Evolutionary conservation across 2,888 invertebrate species (phyloP), one percentile per base, ranked within the genome.

Genomic region (Lathronympha strigana): DNA sequence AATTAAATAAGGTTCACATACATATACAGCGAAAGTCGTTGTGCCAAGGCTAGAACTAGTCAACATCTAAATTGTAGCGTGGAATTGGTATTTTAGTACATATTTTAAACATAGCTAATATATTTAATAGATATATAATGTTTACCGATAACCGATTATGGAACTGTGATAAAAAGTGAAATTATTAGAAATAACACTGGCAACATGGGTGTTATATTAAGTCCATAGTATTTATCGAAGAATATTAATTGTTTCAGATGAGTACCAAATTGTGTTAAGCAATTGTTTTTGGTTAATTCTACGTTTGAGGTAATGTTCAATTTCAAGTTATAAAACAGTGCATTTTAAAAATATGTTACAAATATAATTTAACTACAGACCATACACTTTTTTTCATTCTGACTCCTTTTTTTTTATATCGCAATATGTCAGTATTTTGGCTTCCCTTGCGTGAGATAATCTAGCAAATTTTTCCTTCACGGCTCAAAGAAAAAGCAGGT

Each of bases 131-230:
- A 49, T 49, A 15, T 53, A 53, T 5, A 28, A 21, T 53, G 8
- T 33, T 11, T 23, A 47, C 23, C n/a, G 23, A n/a, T 13, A 40
- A 63, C 49, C 15, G 31, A 40, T 57, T 50, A 57, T 33, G 40
- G 40, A 40, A 61, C 61, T 66, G 66, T 61, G 60, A 66, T 66
- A 61, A 54, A 63, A 61, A 61, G 66, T 54, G 60, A 61, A 66
- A 66, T 54, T 54, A 61, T 61, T 66, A 54, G 33, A 58, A 36
- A 50, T 60, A 50, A 36, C 45, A 60, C 25, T 31, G 15, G 17
- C 28, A 55, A 36, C 36, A 28, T 8, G 11, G 36, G 2, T 13
- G 11, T 8, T 4, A n/a, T n/a, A n/a, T n/a, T 43, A 40, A 17
- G 23, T 55, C 5, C 31, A 0, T 31, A 40, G 38, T 17, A 19